Percentiles rank a stretch among this genome's conserved stretches.
phyloP scores from a whole-genome alignment of 23 tunicate genomes.

The Clavelina lepadiformis region DNA sequence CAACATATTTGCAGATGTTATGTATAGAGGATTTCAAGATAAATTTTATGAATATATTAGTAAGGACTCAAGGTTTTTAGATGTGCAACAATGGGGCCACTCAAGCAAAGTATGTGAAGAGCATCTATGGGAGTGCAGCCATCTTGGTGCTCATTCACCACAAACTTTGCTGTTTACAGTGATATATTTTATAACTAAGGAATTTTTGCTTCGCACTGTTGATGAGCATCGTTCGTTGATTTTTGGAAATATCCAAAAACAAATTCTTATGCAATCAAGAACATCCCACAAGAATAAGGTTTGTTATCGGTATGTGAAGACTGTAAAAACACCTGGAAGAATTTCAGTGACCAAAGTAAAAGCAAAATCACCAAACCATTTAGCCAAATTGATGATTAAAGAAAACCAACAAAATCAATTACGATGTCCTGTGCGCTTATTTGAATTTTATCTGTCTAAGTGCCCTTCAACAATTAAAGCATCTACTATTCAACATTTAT shows the following conservation, averaged over 20 bases:
- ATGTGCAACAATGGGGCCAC: no score
- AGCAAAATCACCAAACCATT: background rate
- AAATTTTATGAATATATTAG: background rate
- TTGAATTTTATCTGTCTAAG: background rate
- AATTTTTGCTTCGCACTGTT: background rate
- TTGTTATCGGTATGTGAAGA: background rate
- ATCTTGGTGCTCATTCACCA: conserved; percentile 1
- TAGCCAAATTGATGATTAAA: background rate
- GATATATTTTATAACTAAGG: background rate
- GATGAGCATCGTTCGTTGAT: background rate
- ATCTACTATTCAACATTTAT: background rate
- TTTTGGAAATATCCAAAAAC: background rate
- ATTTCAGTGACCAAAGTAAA: background rate
- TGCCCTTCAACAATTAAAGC: background rate
- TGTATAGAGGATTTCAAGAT: background rate
- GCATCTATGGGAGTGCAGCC: background rate
- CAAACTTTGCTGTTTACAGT: background rate
- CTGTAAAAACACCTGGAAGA: background rate
- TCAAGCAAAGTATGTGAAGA: background rate
- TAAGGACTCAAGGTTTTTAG: background rate
- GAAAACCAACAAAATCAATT: background rate
- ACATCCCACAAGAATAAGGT: background rate
- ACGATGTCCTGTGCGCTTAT: background rate
- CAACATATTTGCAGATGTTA: background rate
- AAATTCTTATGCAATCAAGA: no score